Base-by-base conservation (phyloP, 2,113 vertebrate species). In the Amazona guildingii region DNA sequence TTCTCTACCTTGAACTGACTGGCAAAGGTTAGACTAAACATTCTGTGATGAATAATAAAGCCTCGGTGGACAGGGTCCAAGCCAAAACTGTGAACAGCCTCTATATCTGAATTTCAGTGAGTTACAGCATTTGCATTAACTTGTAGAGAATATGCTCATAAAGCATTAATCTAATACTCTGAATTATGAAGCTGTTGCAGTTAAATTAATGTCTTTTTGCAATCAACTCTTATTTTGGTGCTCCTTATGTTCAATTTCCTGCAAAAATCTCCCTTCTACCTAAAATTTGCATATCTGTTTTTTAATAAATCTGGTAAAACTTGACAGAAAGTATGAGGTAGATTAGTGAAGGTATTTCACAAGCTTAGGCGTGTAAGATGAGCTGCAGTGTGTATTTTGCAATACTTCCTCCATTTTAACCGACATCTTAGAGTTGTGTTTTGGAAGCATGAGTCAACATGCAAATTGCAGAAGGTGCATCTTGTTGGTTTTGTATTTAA, bases 41-140 rank as follows among this genome's bases (percentile, higher is more conserved):
- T 94, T 83, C 70, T 70, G 41, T 51, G 55, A 87, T 77, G 78
- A 91, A 91, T 89, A 91, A 64, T 78, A 94, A 95, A 87, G 51
- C 57, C n/a, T 87, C 35, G 37, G 33, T 96, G 92, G 83, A 94
- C 1, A 11, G 23, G 63, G 91, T 92, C 81, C 92, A 92, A 95
- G 77, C 70, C 83, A 92, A 94, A 91, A 62, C 74, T 46, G 57
- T 61, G 77, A 94, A 92, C 35, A 75, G 62, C 13, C 80, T 86
- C 95, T 93, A 84, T 95, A 95, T 96, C 95, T 59, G 74, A 86
- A 89, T 93, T 97, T 94, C 92, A 95, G 88, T 92, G 92, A 66
- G 90, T 86, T 88, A 46, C 67, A 73, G 86, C 62, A 82, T 91
- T 95, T 91, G 94, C 54, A 73, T 89, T 84, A 82, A 79, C 44